Base-by-base conservation (phyloP, 2,113 vertebrate genomes). In the Nematolebias whitei region DNA sequence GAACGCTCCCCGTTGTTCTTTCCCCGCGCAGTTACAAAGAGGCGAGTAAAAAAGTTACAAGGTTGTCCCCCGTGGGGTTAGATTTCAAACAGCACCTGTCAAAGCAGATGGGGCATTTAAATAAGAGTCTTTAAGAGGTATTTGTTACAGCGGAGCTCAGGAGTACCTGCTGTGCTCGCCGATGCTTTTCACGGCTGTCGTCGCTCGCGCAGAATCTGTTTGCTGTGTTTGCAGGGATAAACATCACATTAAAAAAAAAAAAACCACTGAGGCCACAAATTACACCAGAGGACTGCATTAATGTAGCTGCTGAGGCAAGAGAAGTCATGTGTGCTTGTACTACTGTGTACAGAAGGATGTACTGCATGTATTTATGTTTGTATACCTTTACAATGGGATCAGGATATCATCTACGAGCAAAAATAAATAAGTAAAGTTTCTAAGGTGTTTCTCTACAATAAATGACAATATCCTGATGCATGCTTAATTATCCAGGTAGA, bases 51-150 rank as follows among this genome's bases (percentile, higher is more conserved):
- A 92, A 90, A 91, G 90, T 91, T 92, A 87, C 79, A 85, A 82
- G 87, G 88, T 90, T 87, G 86, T 92, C 88, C 90, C 92, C 92
- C 87, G 88, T 86, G 91, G 92, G 91, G 85, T 84, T 85, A 87
- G 80, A 89, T 90, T 88, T 88, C 82, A 92, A 91, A 90, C 90
- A 85, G 89, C 92, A 93, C 92, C 92, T 93, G 93, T 88, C 87
- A 91, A 91, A 93, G 91, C 93, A 93, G 93, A 93, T 92, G 92
- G 92, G 88, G 88, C 87, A 88, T 91, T 89, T 89, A 90, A 92
- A 91, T 87, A 90, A 84, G 86, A 86, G 87, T 89, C 84, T 91
- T 90, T 90, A 83, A 82, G 89, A 92, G 91, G 91, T 92, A 88
- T 92, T 91, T 91, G 90, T 91, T 90, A 86, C 87, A 81, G 85